These are phyloP conservation scores for Amniataba percoides DNA, from an alignment of 2,797 vertebrate genomes.

Conservation along the genomic window DNA sequence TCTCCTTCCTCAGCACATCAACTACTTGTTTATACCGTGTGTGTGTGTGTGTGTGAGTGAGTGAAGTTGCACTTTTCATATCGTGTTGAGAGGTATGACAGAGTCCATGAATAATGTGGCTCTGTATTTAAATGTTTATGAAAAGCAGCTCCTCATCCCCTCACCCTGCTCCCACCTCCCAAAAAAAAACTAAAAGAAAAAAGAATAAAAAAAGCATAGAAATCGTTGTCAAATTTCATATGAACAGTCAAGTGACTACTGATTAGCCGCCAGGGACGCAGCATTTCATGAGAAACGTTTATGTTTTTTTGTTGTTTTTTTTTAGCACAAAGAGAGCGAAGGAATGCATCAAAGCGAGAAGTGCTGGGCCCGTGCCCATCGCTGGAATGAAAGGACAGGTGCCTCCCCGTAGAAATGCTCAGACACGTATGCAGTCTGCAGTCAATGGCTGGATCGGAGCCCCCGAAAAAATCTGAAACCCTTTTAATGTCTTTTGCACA, in stretches of 20 bases:
- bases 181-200: not conserved
- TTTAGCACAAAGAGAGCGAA: constrained; percentile 80
- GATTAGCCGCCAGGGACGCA: constrained; percentile 67
- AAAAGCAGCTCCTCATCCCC: constrained; percentile 66
- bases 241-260: constrained; percentile 65
- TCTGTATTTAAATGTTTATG: constrained; percentile 77
- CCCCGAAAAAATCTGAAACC: constrained; percentile 67
- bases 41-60: constrained; percentile 52
- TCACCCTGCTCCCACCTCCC: constrained; percentile 7
- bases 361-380: constrained; percentile 66
- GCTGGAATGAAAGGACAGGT: constrained; percentile 77
- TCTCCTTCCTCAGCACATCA: constrained; percentile 63
- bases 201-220: constrained; percentile 40
- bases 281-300: constrained; percentile 71
- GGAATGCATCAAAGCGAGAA: constrained; percentile 78
- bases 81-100: constrained; percentile 47
- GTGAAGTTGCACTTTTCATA: constrained; percentile 56
- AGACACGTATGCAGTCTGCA: constrained; percentile 71
- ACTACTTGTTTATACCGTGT: constrained; percentile 60
- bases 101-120: constrained; percentile 69
- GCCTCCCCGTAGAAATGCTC: constrained; percentile 64
- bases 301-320: constrained; percentile 14
- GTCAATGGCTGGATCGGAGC: constrained; percentile 71
- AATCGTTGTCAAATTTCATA: constrained; percentile 61
- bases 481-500: constrained; percentile 80